Conservation (phyloP, 2,113 vertebrate species). For the Actenoides hombroni region DNA sequence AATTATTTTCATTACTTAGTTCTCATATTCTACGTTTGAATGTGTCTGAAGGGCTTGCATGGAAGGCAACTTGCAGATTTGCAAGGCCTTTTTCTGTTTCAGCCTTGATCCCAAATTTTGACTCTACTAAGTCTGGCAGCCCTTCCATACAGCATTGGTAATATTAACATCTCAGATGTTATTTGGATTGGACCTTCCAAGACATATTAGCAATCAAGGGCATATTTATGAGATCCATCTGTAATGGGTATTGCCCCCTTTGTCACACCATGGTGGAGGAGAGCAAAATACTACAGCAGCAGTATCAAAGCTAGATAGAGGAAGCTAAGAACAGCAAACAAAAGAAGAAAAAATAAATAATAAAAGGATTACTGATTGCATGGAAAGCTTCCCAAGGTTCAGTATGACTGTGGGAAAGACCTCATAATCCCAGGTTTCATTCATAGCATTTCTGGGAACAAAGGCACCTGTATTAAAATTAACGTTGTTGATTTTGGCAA, state of each 20-base stretch:
- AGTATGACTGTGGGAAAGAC: not conserved
- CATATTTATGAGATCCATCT: not conserved
- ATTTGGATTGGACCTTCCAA: not conserved
- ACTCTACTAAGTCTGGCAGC: not conserved
- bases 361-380: not conserved
- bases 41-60: not conserved
- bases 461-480: constrained; percentile 38
- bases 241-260: not conserved
- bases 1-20: not conserved
- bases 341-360: not conserved
- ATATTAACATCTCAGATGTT: not conserved
- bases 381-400: not conserved
- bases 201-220: not conserved
- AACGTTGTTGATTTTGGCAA: constrained; percentile 34
- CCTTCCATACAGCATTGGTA: not conserved
- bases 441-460: constrained; percentile 27
- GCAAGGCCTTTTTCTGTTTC: not conserved
- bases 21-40: not conserved
- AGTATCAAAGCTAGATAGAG: not conserved
- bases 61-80: not conserved
- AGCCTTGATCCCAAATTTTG: not conserved
- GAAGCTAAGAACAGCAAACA: not conserved
- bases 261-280: not conserved
- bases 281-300: not conserved
- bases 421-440: not conserved